Conservation (phyloP, 2,888 invertebrate species). For the Toxonevra muliebris region DNA sequence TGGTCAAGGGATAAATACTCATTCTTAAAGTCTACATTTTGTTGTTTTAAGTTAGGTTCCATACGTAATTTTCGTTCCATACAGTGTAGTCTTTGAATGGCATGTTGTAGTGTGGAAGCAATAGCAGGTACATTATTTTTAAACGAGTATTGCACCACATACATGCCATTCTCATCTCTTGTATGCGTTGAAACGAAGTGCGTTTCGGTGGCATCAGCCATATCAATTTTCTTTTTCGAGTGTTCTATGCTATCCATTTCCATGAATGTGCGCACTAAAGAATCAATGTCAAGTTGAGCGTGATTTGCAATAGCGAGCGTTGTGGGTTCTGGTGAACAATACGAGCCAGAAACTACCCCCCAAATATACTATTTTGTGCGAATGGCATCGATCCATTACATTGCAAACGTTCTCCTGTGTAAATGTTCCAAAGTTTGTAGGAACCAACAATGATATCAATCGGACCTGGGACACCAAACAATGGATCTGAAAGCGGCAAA, state of each 20-base stretch:
- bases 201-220: conserved; percentile 26
- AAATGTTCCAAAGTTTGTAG: conserved; percentile 30
- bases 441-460: conserved; percentile 35
- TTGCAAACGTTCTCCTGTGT: conserved; percentile 21
- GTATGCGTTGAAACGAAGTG: conserved; percentile 29
- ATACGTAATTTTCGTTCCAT: conserved; percentile 31
- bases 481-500: conserved; percentile 31
- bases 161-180: conserved; percentile 28
- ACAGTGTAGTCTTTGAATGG: conserved; percentile 23
- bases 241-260: conserved; percentile 21
- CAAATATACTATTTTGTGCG: conserved; percentile 23
- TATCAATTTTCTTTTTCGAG: not conserved
- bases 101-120: conserved; percentile 14
- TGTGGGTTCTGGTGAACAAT: conserved; percentile 4
- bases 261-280: conserved; percentile 26
- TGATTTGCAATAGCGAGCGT: not conserved
- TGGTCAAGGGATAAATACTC: conserved; percentile 35
- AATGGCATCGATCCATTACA: conserved; percentile 1
- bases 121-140: conserved; percentile 24
- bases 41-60: conserved; percentile 17
- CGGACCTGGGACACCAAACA: conserved; percentile 29
- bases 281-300: not conserved
- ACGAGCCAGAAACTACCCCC: conserved; percentile 30
- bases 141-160: conserved; percentile 34
- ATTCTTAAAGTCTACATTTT: conserved; percentile 32